Evolutionary conservation across 2,888 invertebrate genomes (phyloP), one percentile per base, ranked within the genome.

Genomic region (Epiblema foenella): DNA sequence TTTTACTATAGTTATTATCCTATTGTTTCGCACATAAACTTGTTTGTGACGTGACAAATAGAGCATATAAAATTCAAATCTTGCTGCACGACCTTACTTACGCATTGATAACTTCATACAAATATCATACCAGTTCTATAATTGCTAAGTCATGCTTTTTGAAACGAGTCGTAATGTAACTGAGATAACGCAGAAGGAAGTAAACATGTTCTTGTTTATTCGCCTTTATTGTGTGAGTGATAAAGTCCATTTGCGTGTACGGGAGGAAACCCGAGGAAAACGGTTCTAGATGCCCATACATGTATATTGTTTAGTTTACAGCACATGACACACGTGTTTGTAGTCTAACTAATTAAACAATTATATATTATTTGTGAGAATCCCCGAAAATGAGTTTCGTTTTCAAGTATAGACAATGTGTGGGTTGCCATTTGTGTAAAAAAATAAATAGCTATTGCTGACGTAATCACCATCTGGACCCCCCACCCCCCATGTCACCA

Each of bases 101-200:
- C 46, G 2, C 18, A 20, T 11, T 17, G 54, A 29, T 20, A 54
- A 39, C 20, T 52, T 57, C 17, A 46, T 60, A n/a, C n/a, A n/a
- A n/a, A n/a, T n/a, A 67, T 71, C 66, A 66, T 66, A 63, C 56
- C 49, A 49, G 59, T 66, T 66, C 29, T 29, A 56, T 60, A 70
- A 66, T 39, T 64, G 64, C 37, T 66, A 56, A 60, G 66, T 70
- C 70, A 70, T 60, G 60, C 10, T 54, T 70, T 59, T 69, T 56
- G 24, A 58, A 65, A n/a, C 59, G 20, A 54, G 49, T 56, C 33
- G 54, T 60, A 62, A 56, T 42, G 54, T 60, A 62, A 56, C 17
- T 39, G 11, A 68, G 59, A 54, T 62, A 42, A 68, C 18, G 42
- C 65, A 65, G 65, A 33, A 63, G 68, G 68, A 69, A 69, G 62